Evolutionary conservation across 2,797 vertebrate genomes (phyloP).

Genomic region (Pseudopleuronectes americanus): DNA sequence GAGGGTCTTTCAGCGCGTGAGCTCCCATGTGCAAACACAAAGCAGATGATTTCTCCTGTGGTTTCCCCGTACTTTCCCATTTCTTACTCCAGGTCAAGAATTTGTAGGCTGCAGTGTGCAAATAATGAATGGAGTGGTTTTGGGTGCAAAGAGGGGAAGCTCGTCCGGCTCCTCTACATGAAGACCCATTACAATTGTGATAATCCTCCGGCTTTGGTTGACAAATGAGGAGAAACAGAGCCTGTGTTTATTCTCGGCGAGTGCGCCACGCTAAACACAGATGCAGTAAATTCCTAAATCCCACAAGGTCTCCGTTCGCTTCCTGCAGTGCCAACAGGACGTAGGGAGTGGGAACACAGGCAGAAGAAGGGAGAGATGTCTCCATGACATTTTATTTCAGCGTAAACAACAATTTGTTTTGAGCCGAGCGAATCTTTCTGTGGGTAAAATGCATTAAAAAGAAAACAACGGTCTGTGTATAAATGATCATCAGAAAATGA

Average conservation of each 20-base stretch:
- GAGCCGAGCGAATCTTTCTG: neutral
- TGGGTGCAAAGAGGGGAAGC: constrained; percentile 23
- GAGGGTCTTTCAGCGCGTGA: neutral
- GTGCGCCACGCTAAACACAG: constrained; percentile 44
- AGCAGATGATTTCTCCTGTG: neutral
- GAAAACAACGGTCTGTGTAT: neutral
- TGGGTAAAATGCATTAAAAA: neutral
- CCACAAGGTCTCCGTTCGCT: constrained; percentile 36
- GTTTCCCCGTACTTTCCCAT: neutral
- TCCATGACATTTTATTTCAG: constrained; percentile 12
- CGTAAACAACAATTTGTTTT: constrained; percentile 17
- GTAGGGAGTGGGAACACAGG: constrained; percentile 24
- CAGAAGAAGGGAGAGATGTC: constrained; percentile 14
- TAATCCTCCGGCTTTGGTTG: constrained; percentile 57
- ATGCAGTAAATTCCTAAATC: constrained; percentile 52
- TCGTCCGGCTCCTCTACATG: constrained; percentile 42
- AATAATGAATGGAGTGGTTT: constrained; percentile 37
- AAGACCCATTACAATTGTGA: constrained; percentile 35
- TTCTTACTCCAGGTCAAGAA: constrained; percentile 1
- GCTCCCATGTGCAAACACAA: neutral
- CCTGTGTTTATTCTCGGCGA: constrained; percentile 48
- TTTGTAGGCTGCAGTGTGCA: constrained; percentile 22
- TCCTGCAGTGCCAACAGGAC: constrained; percentile 36
- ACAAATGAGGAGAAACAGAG: constrained; percentile 48
- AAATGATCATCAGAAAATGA: neutral